phyloP scores from a whole-genome alignment of 1,140 invertebrate genomes.

The Caenorhabditis remanei region DNA sequence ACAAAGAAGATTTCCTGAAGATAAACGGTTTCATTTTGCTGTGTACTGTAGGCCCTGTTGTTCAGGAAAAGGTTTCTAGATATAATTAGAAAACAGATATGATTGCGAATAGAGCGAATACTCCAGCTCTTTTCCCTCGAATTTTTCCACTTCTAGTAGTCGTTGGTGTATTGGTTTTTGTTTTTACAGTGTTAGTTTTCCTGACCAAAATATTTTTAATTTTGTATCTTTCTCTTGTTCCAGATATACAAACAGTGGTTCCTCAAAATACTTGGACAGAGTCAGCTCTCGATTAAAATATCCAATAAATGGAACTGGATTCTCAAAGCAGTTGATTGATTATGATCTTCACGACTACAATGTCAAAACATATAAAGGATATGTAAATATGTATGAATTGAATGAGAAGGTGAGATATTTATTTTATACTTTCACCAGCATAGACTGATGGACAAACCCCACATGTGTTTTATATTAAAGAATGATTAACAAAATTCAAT shows the following conservation, averaged over 20 bases:
- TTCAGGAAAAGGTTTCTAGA: too few relatives aligned
- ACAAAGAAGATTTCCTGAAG: too few relatives aligned
- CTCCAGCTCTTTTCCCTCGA: background rate
- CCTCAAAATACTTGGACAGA: background rate
- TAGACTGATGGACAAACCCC: too few relatives aligned
- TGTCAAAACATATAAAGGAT: constrained; percentile 31
- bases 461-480: too few relatives aligned
- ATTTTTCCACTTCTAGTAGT: background rate
- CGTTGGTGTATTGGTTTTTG: background rate
- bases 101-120: background rate
- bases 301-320: background rate
- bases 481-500: too few relatives aligned
- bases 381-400: background rate
- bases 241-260: background rate
- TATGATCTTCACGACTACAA: constrained; percentile 1
- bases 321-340: background rate
- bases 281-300: background rate
- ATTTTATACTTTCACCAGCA: too few relatives aligned
- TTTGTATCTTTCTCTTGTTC: background rate
- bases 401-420: background rate
- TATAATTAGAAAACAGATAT: background rate
- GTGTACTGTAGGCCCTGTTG: too few relatives aligned
- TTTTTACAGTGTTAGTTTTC: constrained; percentile 2
- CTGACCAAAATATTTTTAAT: background rate
- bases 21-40: too few relatives aligned